Evolutionary conservation across 1,140 invertebrate genomes (phyloP), one percentile per base, ranked within the genome.

Genomic region (Drosophila hydei): DNA sequence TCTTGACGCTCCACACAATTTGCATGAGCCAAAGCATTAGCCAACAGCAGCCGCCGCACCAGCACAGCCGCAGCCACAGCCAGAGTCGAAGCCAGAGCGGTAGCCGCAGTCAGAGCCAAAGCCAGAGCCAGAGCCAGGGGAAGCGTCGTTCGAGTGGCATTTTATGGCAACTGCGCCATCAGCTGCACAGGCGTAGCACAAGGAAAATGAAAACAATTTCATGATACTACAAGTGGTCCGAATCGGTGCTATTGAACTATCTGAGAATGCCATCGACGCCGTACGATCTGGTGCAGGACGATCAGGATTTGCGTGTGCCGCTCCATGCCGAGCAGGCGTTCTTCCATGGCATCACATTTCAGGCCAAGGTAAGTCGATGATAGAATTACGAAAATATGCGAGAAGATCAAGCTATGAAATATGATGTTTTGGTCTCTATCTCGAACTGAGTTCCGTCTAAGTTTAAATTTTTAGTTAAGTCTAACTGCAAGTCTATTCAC

Each of bases 281-380:
- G 83, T 99, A 99, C 93, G 96, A 98, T 92, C 93, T 98, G 92
- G 97, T 99, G 83, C 95, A 96, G 75, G 98, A 99, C 92, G 97
- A 98, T 78, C 97, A 97, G 92, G 98, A 99, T 92, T 96, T 96
- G 56, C 94, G 97, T 78, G 97, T 99, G 85, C 98, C 98, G 7
- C 92, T 99, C 45, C 97, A 99, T 93, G 96, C 97, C 58, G 98
- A 99, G 70, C 97, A 99, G 92, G 97, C 98, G 47, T 99, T 99
- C 92, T 95, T 98, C 75, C 97, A 99, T 93, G 98, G 98, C 67
- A 99, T 99, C 92, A 95, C 96, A 85, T 99, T 99, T 93, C 96
- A 98, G 92, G 98, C 97, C 61, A 99, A 99, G 97, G 98, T 99
- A 93, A 88, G 83, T 88, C 16, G 30, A 11, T 4, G 4, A 23